Conservation (phyloP, 2,888 invertebrate genomes). For the Globia sparganii region DNA sequence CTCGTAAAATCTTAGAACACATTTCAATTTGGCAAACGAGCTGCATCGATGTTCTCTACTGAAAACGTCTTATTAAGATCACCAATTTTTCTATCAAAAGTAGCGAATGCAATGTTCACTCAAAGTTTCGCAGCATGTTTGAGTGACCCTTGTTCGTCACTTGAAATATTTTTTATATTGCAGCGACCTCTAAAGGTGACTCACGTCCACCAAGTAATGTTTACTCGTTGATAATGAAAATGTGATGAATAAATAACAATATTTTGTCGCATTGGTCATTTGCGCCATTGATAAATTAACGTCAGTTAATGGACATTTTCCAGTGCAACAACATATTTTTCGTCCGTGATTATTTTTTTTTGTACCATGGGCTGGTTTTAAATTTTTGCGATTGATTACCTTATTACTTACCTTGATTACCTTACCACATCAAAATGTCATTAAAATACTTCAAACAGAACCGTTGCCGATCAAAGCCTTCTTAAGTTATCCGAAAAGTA, state of each 20-base stretch:
- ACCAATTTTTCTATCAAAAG: not conserved
- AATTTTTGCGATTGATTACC: not conserved
- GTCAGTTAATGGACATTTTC: constrained; percentile 39
- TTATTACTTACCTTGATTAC: too few relatives aligned
- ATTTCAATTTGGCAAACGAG: not conserved
- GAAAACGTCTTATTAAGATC: not conserved
- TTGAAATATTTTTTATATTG: not conserved
- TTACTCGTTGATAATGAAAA: constrained; percentile 36
- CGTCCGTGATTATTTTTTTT: not conserved
- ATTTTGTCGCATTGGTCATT: constrained; percentile 52
- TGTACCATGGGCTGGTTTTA: not conserved
- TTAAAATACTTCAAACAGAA: constrained; percentile 2
- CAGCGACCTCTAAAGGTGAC: not conserved
- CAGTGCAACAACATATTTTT: constrained; percentile 13
- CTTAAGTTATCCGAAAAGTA: constrained; percentile 21
- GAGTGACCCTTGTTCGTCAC: not conserved
- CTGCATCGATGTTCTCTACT: not conserved
- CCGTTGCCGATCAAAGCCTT: not conserved
- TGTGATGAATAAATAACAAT: constrained; percentile 43
- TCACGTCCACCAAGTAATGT: constrained; percentile 4
- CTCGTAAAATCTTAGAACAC: not conserved
- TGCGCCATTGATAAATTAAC: constrained; percentile 49
- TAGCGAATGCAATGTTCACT: not conserved
- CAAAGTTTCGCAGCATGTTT: not conserved
- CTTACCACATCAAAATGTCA: not conserved